Conservation (phyloP, 2,797 vertebrate species). For the Lepilemur septentrionalis region DNA sequence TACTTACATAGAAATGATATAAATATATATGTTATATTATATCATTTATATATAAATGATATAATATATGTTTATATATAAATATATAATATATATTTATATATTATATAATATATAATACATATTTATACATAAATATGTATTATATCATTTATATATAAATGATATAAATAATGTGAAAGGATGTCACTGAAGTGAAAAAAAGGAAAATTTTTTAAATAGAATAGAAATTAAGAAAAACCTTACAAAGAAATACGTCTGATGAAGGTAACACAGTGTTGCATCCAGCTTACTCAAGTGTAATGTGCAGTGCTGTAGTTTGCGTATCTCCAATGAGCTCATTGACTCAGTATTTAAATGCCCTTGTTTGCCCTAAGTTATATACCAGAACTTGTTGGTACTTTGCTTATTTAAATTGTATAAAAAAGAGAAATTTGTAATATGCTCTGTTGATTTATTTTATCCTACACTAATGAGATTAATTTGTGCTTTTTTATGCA, state of each 20-base stretch:
- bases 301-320: fast-evolving
- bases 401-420: background rate
- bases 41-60: too few relatives aligned
- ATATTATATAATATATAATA: too few relatives aligned
- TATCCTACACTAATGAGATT: background rate
- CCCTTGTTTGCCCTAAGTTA: background rate
- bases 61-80: too few relatives aligned
- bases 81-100: too few relatives aligned
- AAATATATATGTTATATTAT: too few relatives aligned
- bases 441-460: background rate
- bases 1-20: background rate
- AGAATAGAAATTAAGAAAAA: background rate
- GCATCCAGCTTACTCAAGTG: background rate
- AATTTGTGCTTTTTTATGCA: background rate
- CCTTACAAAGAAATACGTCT: background rate
- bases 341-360: background rate
- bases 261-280: background rate
- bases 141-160: too few relatives aligned
- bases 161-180: background rate
- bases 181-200: background rate
- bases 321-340: background rate
- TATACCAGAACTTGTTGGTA: background rate
- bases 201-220: background rate
- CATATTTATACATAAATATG: too few relatives aligned
- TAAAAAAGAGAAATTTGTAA: background rate